phyloP scores from a whole-genome alignment of 1,140 invertebrate genomes.

The Danaus melanippus region DNA sequence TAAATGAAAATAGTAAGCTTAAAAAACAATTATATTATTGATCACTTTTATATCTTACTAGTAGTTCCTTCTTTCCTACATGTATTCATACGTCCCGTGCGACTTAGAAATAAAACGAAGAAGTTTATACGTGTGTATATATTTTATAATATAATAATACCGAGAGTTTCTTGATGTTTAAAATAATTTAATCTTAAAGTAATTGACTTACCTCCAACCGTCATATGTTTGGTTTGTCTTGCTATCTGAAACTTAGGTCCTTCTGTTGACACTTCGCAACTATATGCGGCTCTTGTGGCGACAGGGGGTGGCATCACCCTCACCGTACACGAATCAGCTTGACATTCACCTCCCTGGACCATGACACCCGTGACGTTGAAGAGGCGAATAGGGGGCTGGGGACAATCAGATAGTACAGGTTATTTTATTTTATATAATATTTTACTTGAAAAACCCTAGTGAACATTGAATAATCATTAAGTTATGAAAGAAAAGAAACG shows the following conservation, averaged over 20 bases:
- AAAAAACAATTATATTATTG: too few species aligned
- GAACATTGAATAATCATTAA: neutral
- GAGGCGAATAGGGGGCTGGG: constrained; percentile 52
- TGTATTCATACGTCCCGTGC: too few species aligned
- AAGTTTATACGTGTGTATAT: too few species aligned
- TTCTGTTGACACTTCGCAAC: constrained; percentile 77
- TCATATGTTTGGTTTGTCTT: constrained; percentile 74
- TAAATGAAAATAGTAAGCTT: too few species aligned
- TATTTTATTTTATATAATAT: neutral
- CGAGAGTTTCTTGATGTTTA: too few species aligned
- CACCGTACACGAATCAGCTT: constrained; percentile 67
- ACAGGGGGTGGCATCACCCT: constrained; percentile 70
- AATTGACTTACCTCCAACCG: constrained; percentile 72
- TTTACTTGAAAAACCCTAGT: neutral
- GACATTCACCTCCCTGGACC: constrained; percentile 66
- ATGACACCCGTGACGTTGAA: constrained; percentile 61
- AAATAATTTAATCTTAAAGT: neutral
- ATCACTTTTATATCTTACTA: too few species aligned
- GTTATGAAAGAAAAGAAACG: too few species aligned
- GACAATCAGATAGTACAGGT: constrained; percentile 12
- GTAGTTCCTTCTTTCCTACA: too few species aligned
- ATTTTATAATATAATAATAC: too few species aligned
- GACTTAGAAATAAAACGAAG: too few species aligned
- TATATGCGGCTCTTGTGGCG: constrained; percentile 72
- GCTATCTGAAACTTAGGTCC: constrained; percentile 76